Evolutionary conservation across 2,113 vertebrate species (phyloP).

Genomic region (Phoxinus phoxinus): DNA sequence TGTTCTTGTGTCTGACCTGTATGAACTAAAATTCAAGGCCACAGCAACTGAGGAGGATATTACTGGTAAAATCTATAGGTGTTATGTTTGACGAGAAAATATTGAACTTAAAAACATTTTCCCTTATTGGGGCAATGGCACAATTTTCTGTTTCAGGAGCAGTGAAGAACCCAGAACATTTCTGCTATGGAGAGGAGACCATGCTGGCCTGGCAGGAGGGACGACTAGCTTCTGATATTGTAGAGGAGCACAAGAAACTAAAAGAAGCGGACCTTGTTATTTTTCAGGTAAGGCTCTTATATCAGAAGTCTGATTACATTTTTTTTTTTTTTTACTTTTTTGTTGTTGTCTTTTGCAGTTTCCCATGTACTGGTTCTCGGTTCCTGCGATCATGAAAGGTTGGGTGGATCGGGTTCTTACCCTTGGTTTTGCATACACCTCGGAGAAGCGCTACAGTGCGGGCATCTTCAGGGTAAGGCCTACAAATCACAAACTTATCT

Average conservation of each 20-base stretch:
- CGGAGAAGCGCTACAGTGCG: background rate
- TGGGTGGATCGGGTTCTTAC: background rate
- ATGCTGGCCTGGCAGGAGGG: background rate
- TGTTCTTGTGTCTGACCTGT: slow-evolving; percentile 79
- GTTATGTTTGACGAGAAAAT: background rate
- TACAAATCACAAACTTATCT: background rate
- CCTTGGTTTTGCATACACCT: background rate
- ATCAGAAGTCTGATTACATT: no score
- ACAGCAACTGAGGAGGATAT: background rate
- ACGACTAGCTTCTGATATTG: background rate
- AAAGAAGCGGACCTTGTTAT: background rate
- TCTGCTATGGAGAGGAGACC: background rate
- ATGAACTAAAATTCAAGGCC: slow-evolving; percentile 67
- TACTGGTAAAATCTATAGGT: background rate
- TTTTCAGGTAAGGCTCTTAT: background rate
- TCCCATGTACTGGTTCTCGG: slow-evolving; percentile 15
- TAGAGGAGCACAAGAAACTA: background rate
- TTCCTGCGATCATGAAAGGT: slow-evolving; percentile 10
- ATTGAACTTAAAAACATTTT: background rate
- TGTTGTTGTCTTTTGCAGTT: background rate
- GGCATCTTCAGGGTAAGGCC: background rate
- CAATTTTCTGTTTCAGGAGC: background rate
- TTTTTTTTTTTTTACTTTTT: background rate
- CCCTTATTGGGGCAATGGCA: background rate
- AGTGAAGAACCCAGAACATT: background rate